Conservation (phyloP, 1,140 invertebrate genomes). For the Battus philenor region DNA sequence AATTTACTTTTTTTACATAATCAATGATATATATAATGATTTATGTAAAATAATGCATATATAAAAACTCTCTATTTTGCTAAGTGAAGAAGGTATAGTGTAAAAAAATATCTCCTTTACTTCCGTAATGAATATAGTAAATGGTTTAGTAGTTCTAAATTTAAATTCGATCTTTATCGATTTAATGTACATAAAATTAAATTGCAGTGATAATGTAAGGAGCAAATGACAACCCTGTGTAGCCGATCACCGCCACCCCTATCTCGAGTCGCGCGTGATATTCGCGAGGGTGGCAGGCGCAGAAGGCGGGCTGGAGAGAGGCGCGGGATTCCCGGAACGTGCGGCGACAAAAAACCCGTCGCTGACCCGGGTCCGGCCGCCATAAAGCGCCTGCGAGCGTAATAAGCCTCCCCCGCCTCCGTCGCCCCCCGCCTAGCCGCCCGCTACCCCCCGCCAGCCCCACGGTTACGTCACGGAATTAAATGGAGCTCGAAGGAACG, state of each 20-base stretch:
- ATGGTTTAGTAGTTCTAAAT: too few species aligned
- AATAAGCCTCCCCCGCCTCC: constrained; percentile 52
- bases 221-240: constrained; percentile 16
- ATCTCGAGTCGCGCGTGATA: constrained; percentile 45
- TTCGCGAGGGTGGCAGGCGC: constrained; percentile 27
- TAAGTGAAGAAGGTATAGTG: too few species aligned
- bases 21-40: too few species aligned
- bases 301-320: constrained; percentile 9
- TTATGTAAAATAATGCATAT: too few species aligned
- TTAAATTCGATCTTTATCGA: too few species aligned
- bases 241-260: constrained; percentile 36
- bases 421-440: constrained; percentile 41
- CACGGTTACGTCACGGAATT: constrained; percentile 43
- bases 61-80: too few species aligned
- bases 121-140: too few species aligned
- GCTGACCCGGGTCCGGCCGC: constrained; percentile 54
- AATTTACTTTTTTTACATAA: too few species aligned
- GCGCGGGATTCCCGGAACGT: constrained; percentile 28
- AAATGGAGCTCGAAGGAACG: constrained; percentile 55
- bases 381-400: constrained; percentile 52
- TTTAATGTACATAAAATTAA: too few species aligned
- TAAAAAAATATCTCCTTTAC: too few species aligned
- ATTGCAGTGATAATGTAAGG: too few species aligned
- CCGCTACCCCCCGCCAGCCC: constrained; percentile 51
- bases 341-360: constrained; percentile 52